A percentile compares a stretch with the other conserved stretches of the same genome.
These are phyloP conservation scores for Pocota personata DNA, from an alignment of 2,888 invertebrate genomes.

Conservation along the genomic window DNA sequence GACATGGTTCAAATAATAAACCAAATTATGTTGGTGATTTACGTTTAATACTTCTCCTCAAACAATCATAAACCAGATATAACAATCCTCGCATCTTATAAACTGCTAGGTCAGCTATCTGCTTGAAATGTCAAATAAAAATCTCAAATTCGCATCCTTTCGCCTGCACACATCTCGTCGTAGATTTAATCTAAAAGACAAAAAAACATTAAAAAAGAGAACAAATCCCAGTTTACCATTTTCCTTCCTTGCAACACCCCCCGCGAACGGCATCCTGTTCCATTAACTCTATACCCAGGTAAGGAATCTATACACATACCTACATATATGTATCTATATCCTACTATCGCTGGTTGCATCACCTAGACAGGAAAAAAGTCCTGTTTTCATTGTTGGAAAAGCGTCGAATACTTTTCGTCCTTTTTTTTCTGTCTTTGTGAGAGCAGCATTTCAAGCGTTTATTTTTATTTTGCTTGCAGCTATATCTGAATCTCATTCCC, in stretches of 20 bases:
- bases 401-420: constrained; percentile 42
- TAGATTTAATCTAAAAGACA: not conserved
- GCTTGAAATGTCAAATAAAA: not conserved
- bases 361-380: constrained; percentile 53
- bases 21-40: no score
- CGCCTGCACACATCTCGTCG: not conserved
- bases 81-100: no score
- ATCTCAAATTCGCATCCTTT: not conserved
- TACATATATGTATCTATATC: not conserved
- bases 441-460: constrained; percentile 33
- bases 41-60: no score
- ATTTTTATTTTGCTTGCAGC: constrained; percentile 23
- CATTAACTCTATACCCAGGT: not conserved
- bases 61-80: no score
- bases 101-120: not conserved
- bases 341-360: constrained; percentile 12
- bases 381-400: constrained; percentile 61
- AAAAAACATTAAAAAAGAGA: not conserved
- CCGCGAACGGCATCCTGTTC: not conserved
- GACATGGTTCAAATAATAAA: no score
- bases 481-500: constrained; percentile 31
- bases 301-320: not conserved
- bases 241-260: not conserved
- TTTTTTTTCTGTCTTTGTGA: constrained; percentile 19
- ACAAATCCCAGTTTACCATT: constrained; percentile 2